These are phyloP conservation scores for Acrocephalus scirpaceus DNA, from an alignment of 2,797 vertebrate genomes.

Conservation along the genomic window DNA sequence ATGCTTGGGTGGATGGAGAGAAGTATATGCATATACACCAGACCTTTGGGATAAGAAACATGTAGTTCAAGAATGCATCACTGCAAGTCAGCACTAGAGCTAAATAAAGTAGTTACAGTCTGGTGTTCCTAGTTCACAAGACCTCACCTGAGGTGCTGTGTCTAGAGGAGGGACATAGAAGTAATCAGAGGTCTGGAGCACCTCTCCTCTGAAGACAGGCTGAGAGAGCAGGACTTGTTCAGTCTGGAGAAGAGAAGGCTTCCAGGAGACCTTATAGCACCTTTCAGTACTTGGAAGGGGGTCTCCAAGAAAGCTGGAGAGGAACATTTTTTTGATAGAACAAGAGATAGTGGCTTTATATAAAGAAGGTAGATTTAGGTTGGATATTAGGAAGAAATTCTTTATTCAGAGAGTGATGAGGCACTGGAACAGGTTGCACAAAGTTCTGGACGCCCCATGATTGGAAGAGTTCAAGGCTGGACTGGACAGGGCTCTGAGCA, in stretches of 20 bases:
- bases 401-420: background rate
- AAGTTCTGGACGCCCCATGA: background rate
- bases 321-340: background rate
- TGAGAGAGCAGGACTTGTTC: background rate
- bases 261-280: fast-evolving
- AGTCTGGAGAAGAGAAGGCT: background rate
- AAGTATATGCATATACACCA: background rate
- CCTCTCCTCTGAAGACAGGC: background rate
- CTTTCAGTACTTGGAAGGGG: background rate
- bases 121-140: background rate
- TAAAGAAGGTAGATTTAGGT: background rate
- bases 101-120: background rate
- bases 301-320: background rate
- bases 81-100: background rate
- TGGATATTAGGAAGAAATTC: background rate
- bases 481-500: background rate
- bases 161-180: background rate
- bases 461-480: background rate
- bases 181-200: background rate
- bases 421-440: background rate
- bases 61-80: background rate
- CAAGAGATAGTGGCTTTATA: background rate
- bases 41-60: background rate
- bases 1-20: background rate
- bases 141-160: background rate